phyloP scores from a whole-genome alignment of 2,113 vertebrate genomes.

The Fukomys damarensis region DNA sequence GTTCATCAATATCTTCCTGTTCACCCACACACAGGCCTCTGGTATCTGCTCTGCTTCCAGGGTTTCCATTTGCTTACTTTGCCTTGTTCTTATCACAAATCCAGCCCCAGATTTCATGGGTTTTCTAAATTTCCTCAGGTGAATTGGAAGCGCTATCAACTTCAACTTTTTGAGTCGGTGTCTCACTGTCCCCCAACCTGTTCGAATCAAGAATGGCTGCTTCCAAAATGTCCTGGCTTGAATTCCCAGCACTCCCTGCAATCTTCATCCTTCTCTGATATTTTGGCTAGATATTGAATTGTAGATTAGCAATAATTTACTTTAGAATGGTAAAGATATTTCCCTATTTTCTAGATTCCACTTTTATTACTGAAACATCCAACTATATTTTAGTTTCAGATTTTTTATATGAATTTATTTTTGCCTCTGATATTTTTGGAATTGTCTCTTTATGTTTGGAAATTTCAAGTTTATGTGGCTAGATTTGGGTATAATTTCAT shows the following conservation, averaged over 20 bases:
- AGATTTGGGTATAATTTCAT: neutral
- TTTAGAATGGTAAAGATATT: slow-evolving; percentile 6
- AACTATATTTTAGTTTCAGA: neutral
- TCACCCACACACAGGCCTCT: neutral
- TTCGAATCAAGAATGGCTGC: neutral
- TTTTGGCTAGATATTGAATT: neutral
- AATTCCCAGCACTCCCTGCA: neutral
- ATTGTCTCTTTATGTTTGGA: neutral
- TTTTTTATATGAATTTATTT: neutral
- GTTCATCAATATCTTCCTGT: neutral
- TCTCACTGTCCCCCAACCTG: neutral
- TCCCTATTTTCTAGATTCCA: neutral
- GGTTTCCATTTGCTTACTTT: neutral
- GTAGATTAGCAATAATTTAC: neutral
- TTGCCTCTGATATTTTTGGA: neutral
- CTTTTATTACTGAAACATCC: neutral
- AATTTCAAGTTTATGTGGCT: neutral
- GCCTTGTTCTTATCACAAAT: neutral
- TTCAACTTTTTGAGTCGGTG: neutral
- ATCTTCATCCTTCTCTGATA: neutral
- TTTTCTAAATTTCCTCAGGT: neutral
- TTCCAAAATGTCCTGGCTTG: neutral
- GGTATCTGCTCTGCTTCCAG: neutral
- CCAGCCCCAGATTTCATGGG: neutral
- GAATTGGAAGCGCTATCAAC: neutral